Evolutionary conservation across 2,888 invertebrate species (phyloP).

Genomic region (Orgyia antiqua): DNA sequence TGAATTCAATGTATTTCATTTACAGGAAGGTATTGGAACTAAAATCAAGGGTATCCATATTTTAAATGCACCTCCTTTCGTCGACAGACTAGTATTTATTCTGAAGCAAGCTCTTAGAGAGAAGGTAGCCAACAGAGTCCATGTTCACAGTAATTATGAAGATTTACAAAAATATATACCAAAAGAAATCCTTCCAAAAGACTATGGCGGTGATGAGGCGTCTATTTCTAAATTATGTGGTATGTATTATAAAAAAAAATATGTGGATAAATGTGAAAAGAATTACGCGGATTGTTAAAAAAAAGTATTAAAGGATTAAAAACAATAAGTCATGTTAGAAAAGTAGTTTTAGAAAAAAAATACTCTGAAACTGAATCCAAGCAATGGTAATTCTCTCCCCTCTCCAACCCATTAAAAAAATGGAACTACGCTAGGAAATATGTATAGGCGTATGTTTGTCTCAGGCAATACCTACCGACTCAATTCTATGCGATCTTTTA

Average conservation of each 20-base stretch:
- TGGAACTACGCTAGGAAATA: too few relatives aligned
- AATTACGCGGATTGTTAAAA: too few relatives aligned
- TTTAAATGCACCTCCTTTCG: conserved; percentile 56
- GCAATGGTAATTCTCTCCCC: too few relatives aligned
- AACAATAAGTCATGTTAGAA: too few relatives aligned
- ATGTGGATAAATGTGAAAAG: neutral
- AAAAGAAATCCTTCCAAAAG: conserved; percentile 57
- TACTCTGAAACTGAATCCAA: too few relatives aligned
- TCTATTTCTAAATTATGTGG: conserved; percentile 45
- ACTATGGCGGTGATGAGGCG: conserved; percentile 54
- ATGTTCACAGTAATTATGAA: conserved; percentile 53
- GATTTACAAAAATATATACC: conserved; percentile 58
- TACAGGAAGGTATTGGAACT: conserved; percentile 64
- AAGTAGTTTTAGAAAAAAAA: too few relatives aligned
- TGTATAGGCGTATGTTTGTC: too few relatives aligned
- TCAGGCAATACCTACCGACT: too few relatives aligned
- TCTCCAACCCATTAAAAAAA: too few relatives aligned
- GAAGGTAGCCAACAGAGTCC: conserved; percentile 57
- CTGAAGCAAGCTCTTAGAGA: conserved; percentile 58
- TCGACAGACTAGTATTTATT: conserved; percentile 53
- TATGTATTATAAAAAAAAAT: conserved; percentile 24
- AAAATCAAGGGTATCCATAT: conserved; percentile 69
- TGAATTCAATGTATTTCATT: too few relatives aligned
- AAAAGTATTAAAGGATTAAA: too few relatives aligned
- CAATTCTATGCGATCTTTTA: too few relatives aligned